Percentiles rank a stretch among this genome's conserved stretches.
phyloP scores from a whole-genome alignment of 1,140 invertebrate species.

The Sogatella furcifera region DNA sequence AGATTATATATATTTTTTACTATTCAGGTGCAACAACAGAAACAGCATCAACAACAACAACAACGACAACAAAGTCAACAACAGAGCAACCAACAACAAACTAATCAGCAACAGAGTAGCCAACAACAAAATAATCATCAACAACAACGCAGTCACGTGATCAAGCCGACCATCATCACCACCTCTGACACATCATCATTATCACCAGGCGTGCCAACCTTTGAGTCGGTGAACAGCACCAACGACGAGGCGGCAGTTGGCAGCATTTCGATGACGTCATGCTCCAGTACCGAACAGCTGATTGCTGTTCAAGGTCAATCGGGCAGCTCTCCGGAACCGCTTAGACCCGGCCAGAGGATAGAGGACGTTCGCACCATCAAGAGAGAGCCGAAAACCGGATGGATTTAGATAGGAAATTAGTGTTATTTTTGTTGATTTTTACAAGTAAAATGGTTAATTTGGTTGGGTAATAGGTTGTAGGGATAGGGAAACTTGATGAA shows the following conservation, averaged over 20 bases:
- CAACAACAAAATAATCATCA: background rate
- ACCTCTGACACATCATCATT: background rate
- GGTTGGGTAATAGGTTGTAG: too few relatives aligned
- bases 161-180: background rate
- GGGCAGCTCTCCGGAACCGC: conserved; percentile 28
- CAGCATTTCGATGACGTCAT: conserved; percentile 4
- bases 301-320: conserved; percentile 25
- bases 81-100: background rate
- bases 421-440: background rate
- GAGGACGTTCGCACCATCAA: conserved; percentile 40
- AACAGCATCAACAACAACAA: background rate
- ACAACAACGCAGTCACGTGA: background rate
- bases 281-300: conserved; percentile 37
- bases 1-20: background rate
- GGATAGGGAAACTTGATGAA: too few relatives aligned
- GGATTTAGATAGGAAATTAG: conserved; percentile 32
- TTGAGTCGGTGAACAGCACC: conserved; percentile 7
- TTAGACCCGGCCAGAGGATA: conserved; percentile 31
- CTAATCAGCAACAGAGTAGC: background rate
- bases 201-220: background rate
- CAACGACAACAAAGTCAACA: background rate
- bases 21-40: background rate
- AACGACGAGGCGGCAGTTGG: background rate
- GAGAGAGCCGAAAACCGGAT: conserved; percentile 40
- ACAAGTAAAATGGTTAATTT: too few relatives aligned